Evolutionary conservation across 1,140 invertebrate species (phyloP).

Genomic region (Zaprionus tsacasi): DNA sequence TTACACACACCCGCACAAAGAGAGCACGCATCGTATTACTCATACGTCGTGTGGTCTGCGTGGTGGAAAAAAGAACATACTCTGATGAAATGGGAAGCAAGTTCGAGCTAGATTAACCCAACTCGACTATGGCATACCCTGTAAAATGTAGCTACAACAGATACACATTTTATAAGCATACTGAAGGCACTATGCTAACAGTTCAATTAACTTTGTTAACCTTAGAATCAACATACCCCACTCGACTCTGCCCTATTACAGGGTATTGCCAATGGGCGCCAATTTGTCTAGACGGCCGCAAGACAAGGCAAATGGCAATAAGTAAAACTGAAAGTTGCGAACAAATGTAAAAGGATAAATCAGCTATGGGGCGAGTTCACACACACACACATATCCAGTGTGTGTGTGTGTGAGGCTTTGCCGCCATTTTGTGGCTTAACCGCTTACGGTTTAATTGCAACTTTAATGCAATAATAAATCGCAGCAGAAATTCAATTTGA

Average conservation of each 20-base stretch:
- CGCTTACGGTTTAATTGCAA: constrained; percentile 25
- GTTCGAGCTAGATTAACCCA: neutral
- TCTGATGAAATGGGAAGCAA: neutral
- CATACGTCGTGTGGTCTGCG: constrained; percentile 51
- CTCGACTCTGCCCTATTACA: neutral
- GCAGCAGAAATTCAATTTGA: constrained; percentile 53
- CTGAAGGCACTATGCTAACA: neutral
- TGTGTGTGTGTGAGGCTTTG: neutral
- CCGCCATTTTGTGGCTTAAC: neutral
- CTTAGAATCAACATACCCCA: neutral
- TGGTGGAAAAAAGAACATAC: constrained; percentile 19
- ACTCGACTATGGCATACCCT: neutral
- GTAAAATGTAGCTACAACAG: neutral
- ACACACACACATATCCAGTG: no score
- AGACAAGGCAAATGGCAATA: constrained; percentile 31
- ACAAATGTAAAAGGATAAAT: constrained; percentile 16
- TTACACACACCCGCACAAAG: neutral
- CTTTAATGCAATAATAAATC: constrained; percentile 50
- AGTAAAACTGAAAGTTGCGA: constrained; percentile 18
- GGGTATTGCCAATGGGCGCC: constrained; percentile 52
- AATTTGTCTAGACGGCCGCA: constrained; percentile 69
- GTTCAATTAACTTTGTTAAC: neutral
- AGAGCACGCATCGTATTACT: constrained; percentile 53
- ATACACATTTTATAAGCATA: neutral
- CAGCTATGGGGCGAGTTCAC: neutral